Evolutionary conservation across 2,888 invertebrate genomes (phyloP).

Genomic region (Lissonota sp.): DNA sequence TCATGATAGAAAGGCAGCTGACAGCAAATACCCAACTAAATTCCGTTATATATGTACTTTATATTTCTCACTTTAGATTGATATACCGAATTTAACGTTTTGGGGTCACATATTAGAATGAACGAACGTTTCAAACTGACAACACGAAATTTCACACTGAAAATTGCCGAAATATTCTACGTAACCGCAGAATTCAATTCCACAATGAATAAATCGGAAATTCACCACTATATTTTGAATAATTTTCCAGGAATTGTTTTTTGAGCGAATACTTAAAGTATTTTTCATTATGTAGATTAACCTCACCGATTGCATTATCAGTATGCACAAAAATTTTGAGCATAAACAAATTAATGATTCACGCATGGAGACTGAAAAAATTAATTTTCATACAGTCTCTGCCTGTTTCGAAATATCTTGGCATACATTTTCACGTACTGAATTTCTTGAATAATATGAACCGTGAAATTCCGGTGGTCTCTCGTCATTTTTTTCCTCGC

Average conservation of each 20-base stretch:
- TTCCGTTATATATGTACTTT: background rate
- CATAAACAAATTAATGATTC: no score
- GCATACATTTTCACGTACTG: constrained; percentile 51
- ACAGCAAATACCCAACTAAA: constrained; percentile 13
- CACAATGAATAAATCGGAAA: no score
- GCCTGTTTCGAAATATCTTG: constrained; percentile 56
- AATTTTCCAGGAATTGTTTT: no score
- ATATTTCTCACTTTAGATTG: constrained; percentile 11
- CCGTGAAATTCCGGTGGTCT: constrained; percentile 57
- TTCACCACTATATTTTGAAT: no score
- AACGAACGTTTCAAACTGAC: background rate
- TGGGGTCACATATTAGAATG: constrained; percentile 3
- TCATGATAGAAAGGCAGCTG: constrained; percentile 23
- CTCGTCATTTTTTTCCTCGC: constrained; percentile 25
- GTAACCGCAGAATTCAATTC: no score
- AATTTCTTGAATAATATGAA: constrained; percentile 66
- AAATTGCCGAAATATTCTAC: no score
- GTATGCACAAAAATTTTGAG: no score
- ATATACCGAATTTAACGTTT: constrained; percentile 9
- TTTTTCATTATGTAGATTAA: no score
- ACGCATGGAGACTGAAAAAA: no score
- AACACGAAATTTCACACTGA: background rate
- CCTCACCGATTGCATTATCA: no score
- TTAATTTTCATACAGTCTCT: background rate
- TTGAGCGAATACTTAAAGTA: no score